A percentile compares a stretch with the other conserved stretches of the same genome.
phyloP scores from a whole-genome alignment of 2,113 vertebrate species.

The Lophius piscatorius region DNA sequence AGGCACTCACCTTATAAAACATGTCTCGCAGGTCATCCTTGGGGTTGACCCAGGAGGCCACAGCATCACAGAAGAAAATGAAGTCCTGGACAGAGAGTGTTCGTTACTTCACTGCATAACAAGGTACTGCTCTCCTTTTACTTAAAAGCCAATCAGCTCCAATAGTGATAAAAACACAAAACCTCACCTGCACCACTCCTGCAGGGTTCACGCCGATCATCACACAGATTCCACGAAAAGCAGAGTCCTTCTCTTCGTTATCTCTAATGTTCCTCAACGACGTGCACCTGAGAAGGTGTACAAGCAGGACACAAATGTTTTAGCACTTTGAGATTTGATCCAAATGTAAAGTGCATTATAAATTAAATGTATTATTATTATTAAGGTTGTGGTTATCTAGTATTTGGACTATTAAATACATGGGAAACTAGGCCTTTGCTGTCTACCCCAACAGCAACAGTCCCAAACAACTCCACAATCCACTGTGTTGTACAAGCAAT shows the following conservation, averaged over 20 bases:
- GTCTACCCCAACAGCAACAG: too few relatives aligned
- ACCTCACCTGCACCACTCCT: conserved; percentile 90
- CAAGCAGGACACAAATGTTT: neutral
- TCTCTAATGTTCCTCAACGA: conserved; percentile 93
- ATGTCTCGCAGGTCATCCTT: conserved; percentile 93
- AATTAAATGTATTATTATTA: too few relatives aligned
- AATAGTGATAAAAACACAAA: neutral
- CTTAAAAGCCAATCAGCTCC: too few relatives aligned
- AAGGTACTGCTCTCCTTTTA: neutral
- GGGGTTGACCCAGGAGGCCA: conserved; percentile 94
- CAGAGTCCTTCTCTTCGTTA: conserved; percentile 95
- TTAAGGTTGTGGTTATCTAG: too few relatives aligned
- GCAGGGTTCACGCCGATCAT: conserved; percentile 96
- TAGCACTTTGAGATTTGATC: too few relatives aligned
- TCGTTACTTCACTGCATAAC: neutral
- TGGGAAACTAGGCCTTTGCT: too few relatives aligned
- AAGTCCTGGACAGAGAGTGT: conserved; percentile 83
- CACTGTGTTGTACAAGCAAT: too few relatives aligned
- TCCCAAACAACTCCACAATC: too few relatives aligned
- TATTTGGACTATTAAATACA: neutral
- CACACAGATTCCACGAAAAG: conserved; percentile 94
- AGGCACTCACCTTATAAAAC: conserved; percentile 89
- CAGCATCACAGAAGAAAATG: conserved; percentile 95
- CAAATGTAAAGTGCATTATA: too few relatives aligned
- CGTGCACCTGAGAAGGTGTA: conserved; percentile 82